Base-by-base conservation (phyloP, 2,888 invertebrate species). In the Eupithecia subfuscata region DNA sequence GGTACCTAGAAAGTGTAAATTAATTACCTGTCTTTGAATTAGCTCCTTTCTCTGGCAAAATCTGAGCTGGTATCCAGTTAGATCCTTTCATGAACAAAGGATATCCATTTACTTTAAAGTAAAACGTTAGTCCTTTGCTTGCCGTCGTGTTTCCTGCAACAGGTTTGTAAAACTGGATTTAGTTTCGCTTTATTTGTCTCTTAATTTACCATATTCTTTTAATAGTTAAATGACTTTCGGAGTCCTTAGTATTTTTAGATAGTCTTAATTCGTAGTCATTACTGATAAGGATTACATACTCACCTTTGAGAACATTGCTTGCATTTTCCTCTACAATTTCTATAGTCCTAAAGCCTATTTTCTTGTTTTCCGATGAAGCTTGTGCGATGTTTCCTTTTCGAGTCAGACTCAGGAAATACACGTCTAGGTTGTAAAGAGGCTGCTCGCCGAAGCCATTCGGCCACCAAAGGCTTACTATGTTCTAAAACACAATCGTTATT, bases 61-160 rank as follows among this genome's bases (percentile, higher is more conserved):
- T 96, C 87, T 97, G 96, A 0, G 97, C 96, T 0, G 99, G 99
- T 85, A 99, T 98, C 96, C 98, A 98, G 89, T 99, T 99, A 14
- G 98, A 97, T 3, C 99, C 99, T 91, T 99, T 99, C 90, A 98
- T 97, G 87, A 99, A 99, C n/a, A 99, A 96, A 1, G 98, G 96
- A 71, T 97, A 90, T 0, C 95, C 97, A 89, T 99, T 99, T 18
- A 99, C 95, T 87, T 96, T 96, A 87, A 99, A 98, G 87, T 97
- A 98, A 90, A 99, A 99, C 12, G 97, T 96, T 1, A 96, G 92
- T 2, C 98, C 99, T 78, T 86, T 75, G 0, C 90, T 90, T n/a
- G 87, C 91, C 6, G 87, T 87, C 1, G 86, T 83, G 75, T 91
- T 91, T 9, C 89, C 96, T 95, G 81, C 30, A 73, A 76, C 37